These are phyloP conservation scores for Heliangelus exortis DNA, from an alignment of 2,797 vertebrate genomes.

Conservation along the genomic window DNA sequence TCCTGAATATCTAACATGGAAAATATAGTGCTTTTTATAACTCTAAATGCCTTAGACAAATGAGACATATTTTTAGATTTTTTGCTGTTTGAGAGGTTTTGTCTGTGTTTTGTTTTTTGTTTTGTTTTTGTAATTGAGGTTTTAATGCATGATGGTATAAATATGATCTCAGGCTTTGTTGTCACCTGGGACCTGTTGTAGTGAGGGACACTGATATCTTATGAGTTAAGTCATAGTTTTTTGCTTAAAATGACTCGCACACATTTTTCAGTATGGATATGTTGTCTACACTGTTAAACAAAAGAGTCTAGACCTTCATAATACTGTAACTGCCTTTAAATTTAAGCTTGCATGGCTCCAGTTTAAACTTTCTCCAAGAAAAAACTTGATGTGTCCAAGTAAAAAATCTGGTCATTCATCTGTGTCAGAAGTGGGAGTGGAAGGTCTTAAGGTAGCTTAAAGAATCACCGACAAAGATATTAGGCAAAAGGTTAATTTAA, in stretches of 20 bases:
- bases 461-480: too few relatives aligned
- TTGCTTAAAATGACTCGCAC: neutral
- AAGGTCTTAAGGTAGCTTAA: too few relatives aligned
- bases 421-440: neutral
- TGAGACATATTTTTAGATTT: rapidly evolving
- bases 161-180: neutral
- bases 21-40: neutral
- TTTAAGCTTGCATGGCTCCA: neutral
- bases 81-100: neutral
- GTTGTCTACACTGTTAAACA: neutral
- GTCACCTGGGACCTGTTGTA: neutral
- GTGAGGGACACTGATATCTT: neutral
- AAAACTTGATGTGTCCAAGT: neutral
- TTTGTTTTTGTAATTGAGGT: neutral
- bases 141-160: neutral
- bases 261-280: neutral
- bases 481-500: too few relatives aligned
- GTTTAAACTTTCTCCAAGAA: neutral
- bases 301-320: neutral
- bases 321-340: neutral
- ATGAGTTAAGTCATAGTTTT: neutral
- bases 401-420: neutral
- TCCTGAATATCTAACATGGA: neutral
- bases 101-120: neutral
- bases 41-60: neutral